These are phyloP conservation scores for Epistrophella euchroma DNA, from an alignment of 2,888 invertebrate genomes.

Conservation along the genomic window DNA sequence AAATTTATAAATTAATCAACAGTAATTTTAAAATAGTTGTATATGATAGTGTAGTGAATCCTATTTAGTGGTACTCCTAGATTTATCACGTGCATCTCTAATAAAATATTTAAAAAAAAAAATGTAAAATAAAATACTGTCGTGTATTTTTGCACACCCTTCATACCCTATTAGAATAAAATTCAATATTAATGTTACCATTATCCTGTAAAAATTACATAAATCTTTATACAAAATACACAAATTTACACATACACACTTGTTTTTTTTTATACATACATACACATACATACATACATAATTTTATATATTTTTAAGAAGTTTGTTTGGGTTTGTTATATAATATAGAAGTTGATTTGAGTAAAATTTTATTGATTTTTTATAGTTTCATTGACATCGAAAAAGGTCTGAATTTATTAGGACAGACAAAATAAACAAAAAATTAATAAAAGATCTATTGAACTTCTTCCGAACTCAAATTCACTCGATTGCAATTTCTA, in stretches of 20 bases:
- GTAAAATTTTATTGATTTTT: constrained; percentile 37
- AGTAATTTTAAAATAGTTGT: constrained; percentile 42
- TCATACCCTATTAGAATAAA: constrained; percentile 41
- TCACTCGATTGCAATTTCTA: constrained; percentile 68
- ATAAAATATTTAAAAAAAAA: constrained; percentile 10
- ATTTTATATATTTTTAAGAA: constrained; percentile 14
- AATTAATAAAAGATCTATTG: constrained; percentile 40
- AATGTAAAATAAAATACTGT: not conserved
- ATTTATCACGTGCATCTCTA: constrained; percentile 58
- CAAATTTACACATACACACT: constrained; percentile 50
- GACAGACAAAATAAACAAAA: not conserved
- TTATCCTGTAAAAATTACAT: constrained; percentile 34
- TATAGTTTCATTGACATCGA: constrained; percentile 49
- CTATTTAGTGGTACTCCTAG: constrained; percentile 42
- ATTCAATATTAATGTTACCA: constrained; percentile 9
- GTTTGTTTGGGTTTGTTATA: constrained; percentile 19
- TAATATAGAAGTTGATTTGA: constrained; percentile 35
- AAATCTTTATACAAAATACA: constrained; percentile 39
- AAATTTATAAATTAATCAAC: constrained; percentile 1
- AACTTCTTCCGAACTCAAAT: constrained; percentile 74
- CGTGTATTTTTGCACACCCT: constrained; percentile 47
- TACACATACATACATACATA: constrained; percentile 41
- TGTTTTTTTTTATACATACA: constrained; percentile 21
- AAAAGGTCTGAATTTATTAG: constrained; percentile 44
- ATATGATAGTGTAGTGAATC: constrained; percentile 47